Evolutionary conservation across 2,113 vertebrate genomes (phyloP).

Genomic region (Arizona elegans): DNA sequence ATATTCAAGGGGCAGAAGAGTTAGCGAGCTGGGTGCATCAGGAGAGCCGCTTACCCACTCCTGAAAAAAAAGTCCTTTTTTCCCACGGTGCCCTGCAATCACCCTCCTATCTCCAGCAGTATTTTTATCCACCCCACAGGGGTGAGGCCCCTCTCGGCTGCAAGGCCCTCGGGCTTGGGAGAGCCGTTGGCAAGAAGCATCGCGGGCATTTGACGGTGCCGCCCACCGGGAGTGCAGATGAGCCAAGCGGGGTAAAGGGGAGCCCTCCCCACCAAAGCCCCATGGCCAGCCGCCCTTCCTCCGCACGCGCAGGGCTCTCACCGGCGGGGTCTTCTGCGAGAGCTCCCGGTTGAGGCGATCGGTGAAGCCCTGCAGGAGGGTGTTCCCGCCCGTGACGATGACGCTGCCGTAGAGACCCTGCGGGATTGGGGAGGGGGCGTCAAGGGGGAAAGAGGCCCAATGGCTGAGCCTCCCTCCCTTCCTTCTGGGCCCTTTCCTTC

Average conservation of each 20-base stretch:
- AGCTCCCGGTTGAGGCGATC: constrained; percentile 78
- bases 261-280: neutral
- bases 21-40: neutral
- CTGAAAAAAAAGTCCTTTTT: neutral
- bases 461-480: neutral
- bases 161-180: no score
- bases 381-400: constrained; percentile 74
- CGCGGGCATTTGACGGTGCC: neutral
- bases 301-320: constrained; percentile 34
- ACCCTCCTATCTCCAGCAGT: no score
- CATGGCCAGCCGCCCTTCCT: neutral
- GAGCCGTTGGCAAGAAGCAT: no score
- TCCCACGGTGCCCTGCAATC: no score
- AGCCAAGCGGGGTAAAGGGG: neutral
- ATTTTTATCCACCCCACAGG: no score
- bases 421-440: neutral
- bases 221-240: no score
- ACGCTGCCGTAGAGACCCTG: constrained; percentile 75
- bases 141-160: neutral
- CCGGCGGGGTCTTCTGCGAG: constrained; percentile 77
- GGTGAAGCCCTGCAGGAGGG: constrained; percentile 76
- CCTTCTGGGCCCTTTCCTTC: no score
- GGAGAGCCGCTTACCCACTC: neutral
- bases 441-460: neutral
- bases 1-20: neutral